These are phyloP conservation scores for Tetramorium bicarinatum DNA, from an alignment of 2,888 invertebrate species.

Conservation along the genomic window DNA sequence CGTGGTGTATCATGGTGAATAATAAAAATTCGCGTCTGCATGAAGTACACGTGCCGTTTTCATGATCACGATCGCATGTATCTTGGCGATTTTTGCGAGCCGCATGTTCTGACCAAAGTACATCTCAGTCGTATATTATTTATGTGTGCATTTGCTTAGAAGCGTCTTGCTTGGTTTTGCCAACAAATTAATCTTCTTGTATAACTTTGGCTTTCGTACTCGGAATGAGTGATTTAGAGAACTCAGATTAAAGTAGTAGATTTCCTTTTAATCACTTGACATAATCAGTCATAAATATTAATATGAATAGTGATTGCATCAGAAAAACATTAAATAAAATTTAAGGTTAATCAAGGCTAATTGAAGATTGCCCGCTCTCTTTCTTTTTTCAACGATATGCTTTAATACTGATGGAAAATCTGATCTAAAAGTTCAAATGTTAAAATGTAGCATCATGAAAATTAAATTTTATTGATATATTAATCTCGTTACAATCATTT, in stretches of 20 bases:
- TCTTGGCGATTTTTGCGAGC: constrained; percentile 42
- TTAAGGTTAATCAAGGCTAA: not conserved
- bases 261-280: not conserved
- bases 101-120: constrained; percentile 21
- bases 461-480: constrained; percentile 11
- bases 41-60: constrained; percentile 42
- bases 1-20: constrained; percentile 21
- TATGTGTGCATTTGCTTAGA: constrained; percentile 21
- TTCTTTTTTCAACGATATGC: not conserved
- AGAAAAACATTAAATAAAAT: not conserved
- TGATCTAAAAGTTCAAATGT: not conserved
- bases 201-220: not conserved
- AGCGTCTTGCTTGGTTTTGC: constrained; percentile 14
- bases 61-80: constrained; percentile 42
- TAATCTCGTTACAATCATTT: not conserved
- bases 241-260: not conserved
- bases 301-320: not conserved
- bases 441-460: not conserved
- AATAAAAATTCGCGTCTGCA: constrained; percentile 43
- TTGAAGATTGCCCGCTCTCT: not conserved
- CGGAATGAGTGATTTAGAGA: not conserved
- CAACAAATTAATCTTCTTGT: constrained; percentile 1
- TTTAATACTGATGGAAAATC: not conserved
- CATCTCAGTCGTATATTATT: constrained; percentile 27
- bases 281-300: not conserved